phyloP scores from a whole-genome alignment of 2,113 vertebrate genomes.

The Caloenas nicobarica region DNA sequence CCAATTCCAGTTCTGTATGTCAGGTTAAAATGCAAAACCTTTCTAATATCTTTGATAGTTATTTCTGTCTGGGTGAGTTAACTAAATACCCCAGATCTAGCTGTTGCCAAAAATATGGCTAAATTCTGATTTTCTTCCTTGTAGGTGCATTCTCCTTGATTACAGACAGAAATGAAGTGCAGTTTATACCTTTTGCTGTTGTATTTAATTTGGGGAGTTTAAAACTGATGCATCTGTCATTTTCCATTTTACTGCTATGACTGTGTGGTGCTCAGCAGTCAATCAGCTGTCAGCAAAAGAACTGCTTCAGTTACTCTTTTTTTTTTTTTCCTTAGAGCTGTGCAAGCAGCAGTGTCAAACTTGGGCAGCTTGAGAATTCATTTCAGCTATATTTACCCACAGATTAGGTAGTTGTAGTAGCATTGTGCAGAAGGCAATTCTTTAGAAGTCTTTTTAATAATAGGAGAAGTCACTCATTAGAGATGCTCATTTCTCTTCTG shows the following conservation, averaged over 20 bases:
- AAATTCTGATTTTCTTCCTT: not conserved
- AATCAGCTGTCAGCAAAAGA: not conserved
- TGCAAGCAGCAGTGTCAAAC: not conserved
- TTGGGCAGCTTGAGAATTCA: not conserved
- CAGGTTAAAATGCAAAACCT: not conserved
- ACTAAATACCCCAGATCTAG: not conserved
- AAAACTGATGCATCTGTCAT: not conserved
- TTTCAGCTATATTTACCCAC: not conserved
- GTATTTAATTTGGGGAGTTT: not conserved
- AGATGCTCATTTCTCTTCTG: not conserved
- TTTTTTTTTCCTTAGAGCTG: not conserved
- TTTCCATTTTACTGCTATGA: not conserved
- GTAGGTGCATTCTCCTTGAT: not conserved
- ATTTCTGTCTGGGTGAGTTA: not conserved
- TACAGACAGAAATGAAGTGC: not conserved
- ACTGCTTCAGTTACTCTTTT: not conserved
- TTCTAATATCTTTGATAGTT: not conserved
- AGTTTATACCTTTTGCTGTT: not conserved
- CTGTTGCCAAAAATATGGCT: not conserved
- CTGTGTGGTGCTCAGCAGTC: not conserved
- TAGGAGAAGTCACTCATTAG: not conserved
- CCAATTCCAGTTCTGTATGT: not conserved
- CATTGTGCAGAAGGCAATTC: not conserved
- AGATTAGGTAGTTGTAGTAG: not conserved
- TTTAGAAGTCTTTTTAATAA: not conserved